Conservation (phyloP, 2,797 vertebrate species). For the Nyctalus aviator region DNA sequence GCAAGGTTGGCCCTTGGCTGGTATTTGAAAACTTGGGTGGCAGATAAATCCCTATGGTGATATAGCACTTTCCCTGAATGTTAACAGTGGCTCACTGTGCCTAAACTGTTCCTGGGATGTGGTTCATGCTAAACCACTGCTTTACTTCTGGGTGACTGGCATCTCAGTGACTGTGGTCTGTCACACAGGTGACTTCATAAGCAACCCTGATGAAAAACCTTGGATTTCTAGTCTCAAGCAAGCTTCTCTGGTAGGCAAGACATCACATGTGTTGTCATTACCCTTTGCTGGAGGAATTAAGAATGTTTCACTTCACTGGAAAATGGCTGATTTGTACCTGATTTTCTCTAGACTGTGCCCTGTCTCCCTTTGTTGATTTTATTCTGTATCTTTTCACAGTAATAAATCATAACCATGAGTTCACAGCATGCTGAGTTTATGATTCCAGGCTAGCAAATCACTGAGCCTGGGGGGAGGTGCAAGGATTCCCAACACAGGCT, state of each 20-base stretch:
- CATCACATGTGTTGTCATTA: no score
- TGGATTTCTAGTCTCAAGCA: background rate
- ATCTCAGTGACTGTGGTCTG: background rate
- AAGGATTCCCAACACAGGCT: no score
- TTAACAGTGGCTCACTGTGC: background rate
- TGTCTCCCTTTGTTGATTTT: background rate
- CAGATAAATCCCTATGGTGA: background rate
- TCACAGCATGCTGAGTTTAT: background rate
- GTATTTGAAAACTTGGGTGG: background rate
- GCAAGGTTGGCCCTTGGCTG: background rate
- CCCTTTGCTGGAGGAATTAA: background rate
- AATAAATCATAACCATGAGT: background rate
- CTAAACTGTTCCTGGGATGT: background rate
- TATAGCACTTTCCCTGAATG: background rate
- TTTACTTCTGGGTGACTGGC: background rate
- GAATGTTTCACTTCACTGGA: background rate
- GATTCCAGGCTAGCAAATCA: background rate
- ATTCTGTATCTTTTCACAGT: background rate
- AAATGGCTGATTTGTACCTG: background rate
- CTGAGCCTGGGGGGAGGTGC: background rate
- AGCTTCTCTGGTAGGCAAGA: background rate
- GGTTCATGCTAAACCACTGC: background rate
- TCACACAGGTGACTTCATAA: background rate
- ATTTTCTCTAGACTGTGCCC: background rate
- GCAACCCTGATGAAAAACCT: background rate